Conservation (phyloP, 2,888 invertebrate genomes). For the Noctua pronuba region DNA sequence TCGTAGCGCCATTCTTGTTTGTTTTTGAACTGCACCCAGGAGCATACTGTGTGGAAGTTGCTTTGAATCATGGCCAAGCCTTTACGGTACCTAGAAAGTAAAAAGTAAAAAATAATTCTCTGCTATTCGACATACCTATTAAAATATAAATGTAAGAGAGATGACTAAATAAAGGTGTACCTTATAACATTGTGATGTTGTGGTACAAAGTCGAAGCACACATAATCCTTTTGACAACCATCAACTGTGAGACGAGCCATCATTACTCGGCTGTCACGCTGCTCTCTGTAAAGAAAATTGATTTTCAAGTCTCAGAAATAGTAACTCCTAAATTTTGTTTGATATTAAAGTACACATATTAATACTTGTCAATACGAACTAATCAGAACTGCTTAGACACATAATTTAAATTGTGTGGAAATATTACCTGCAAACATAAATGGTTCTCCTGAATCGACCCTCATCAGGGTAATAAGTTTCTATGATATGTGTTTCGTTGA, state of each 20-base stretch:
- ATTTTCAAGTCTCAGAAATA: background rate
- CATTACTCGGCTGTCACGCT: conserved; percentile 97
- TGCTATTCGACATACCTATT: background rate
- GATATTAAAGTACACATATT: background rate
- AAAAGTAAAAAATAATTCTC: background rate
- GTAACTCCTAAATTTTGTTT: background rate
- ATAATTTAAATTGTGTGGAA: too few species aligned
- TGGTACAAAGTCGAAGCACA: conserved; percentile 98
- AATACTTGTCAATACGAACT: background rate
- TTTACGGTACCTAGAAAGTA: conserved; percentile 93
- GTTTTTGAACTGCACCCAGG: conserved; percentile 97
- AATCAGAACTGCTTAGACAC: too few species aligned
- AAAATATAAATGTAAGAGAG: background rate
- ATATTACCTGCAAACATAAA: conserved; percentile 95
- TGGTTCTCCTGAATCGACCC: conserved; percentile 95
- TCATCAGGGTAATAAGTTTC: conserved; percentile 98
- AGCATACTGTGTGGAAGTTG: conserved; percentile 97
- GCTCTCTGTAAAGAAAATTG: conserved; percentile 91
- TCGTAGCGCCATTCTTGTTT: conserved; percentile 96
- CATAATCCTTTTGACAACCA: conserved; percentile 98
- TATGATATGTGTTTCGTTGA: conserved; percentile 99
- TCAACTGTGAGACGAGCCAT: conserved; percentile 99
- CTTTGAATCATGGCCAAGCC: conserved; percentile 97
- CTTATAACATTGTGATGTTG: conserved; percentile 98
- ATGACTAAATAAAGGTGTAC: conserved; percentile 69